Percentiles rank a stretch among this genome's conserved stretches.
Evolutionary conservation across 2,113 vertebrate species (phyloP).

Genomic region (Bos indicus): DNA sequence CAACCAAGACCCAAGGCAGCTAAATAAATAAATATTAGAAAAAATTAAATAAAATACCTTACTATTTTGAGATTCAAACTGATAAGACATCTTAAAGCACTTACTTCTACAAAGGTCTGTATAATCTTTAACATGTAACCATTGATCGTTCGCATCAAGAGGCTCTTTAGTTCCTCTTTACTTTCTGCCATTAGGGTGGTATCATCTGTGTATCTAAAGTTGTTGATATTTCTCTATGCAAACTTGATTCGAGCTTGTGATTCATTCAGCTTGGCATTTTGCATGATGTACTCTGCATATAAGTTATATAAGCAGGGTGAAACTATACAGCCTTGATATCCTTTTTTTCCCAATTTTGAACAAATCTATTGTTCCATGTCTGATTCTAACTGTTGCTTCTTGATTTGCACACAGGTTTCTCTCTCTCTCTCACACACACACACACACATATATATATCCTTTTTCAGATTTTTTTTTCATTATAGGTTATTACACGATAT

Average conservation of each 20-base stretch:
- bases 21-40: not conserved
- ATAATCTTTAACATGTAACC: not conserved
- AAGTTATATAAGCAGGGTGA: not conserved
- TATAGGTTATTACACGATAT: not conserved
- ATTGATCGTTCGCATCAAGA: not conserved
- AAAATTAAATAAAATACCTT: not conserved
- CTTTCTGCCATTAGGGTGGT: not conserved
- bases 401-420: not conserved
- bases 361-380: accelerated
- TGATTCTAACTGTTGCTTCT: not conserved
- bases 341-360: not conserved
- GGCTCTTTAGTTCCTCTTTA: not conserved
- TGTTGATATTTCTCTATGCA: not conserved
- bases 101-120: not conserved
- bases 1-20: not conserved
- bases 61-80: not conserved
- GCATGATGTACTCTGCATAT: not conserved
- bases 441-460: accelerated
- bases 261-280: not conserved
- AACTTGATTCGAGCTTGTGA: not conserved
- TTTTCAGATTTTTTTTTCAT: not conserved
- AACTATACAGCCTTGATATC: not conserved
- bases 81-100: not conserved
- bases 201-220: not conserved
- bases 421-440: too few species aligned